Evolutionary conservation across 2,113 vertebrate genomes (phyloP).

Genomic region (Callorhinus ursinus): DNA sequence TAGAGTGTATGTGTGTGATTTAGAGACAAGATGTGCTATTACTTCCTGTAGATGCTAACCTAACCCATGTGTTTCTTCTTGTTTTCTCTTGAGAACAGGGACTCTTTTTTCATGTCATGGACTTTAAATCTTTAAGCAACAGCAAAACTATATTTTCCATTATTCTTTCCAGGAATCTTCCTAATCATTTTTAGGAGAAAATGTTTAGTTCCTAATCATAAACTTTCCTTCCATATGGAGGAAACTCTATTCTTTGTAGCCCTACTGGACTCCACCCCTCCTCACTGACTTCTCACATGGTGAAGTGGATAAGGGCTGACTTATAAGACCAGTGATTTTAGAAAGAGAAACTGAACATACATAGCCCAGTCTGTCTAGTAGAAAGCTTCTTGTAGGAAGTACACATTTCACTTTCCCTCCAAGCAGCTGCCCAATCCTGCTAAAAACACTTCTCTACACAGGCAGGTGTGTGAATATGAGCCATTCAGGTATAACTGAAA

Average conservation of each 20-base stretch:
- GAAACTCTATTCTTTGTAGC: not conserved
- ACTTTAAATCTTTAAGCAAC: slow-evolving; percentile 56
- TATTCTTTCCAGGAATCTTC: not conserved
- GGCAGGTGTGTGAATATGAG: not conserved
- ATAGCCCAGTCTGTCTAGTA: not conserved
- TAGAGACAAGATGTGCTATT: slow-evolving; percentile 50
- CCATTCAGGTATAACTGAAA: not conserved
- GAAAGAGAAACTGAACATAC: not conserved
- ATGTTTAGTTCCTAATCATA: not conserved
- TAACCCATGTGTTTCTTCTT: slow-evolving; percentile 40
- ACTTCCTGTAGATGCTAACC: not conserved
- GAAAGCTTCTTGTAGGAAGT: not conserved
- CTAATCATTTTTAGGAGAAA: slow-evolving; percentile 13
- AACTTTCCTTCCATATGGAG: not conserved
- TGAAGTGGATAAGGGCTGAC: not conserved
- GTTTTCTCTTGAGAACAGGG: not conserved
- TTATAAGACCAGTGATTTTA: not conserved
- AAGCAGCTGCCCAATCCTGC: not conserved
- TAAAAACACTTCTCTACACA: not conserved
- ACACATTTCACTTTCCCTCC: not conserved
- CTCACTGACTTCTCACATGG: not conserved
- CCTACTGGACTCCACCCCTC: not conserved
- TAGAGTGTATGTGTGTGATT: not conserved
- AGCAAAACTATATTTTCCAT: slow-evolving; percentile 33
- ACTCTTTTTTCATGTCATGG: not conserved